Evolutionary conservation across 2,888 invertebrate species (phyloP).

Genomic region (Macrophya alboannulata): DNA sequence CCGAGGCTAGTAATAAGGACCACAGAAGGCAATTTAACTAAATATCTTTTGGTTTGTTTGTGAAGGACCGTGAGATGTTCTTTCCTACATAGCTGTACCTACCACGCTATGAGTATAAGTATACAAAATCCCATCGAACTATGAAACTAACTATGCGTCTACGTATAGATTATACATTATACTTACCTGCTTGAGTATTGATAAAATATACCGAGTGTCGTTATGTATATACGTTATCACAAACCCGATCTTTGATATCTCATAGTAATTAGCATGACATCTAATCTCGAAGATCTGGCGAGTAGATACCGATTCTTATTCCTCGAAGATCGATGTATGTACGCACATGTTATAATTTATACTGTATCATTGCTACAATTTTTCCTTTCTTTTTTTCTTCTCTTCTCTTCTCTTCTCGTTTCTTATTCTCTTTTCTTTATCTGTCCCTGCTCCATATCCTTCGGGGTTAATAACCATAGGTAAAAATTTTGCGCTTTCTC

Average conservation of each 20-base stretch:
- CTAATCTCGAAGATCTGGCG: neutral
- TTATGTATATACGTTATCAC: neutral
- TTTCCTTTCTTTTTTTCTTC: neutral
- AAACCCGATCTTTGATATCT: neutral
- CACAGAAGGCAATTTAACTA: slow-evolving; percentile 48
- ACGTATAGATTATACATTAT: neutral
- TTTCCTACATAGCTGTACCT: neutral
- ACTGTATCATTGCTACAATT: neutral
- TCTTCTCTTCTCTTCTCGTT: neutral
- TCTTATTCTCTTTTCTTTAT: neutral
- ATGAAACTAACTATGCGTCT: neutral
- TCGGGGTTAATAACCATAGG: too few relatives aligned
- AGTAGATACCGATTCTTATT: neutral
- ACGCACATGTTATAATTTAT: neutral
- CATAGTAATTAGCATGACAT: slow-evolving; percentile 21
- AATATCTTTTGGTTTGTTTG: slow-evolving; percentile 43
- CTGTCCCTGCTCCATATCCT: too few relatives aligned
- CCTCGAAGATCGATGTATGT: neutral
- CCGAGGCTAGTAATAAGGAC: slow-evolving; percentile 40
- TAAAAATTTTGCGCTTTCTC: neutral
- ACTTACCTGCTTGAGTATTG: neutral
- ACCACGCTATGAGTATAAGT: neutral
- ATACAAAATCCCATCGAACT: neutral
- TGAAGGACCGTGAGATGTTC: slow-evolving; percentile 40
- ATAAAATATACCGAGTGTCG: neutral